phyloP scores from a whole-genome alignment of 1,140 invertebrate species.

The Halictus rubicundus region DNA sequence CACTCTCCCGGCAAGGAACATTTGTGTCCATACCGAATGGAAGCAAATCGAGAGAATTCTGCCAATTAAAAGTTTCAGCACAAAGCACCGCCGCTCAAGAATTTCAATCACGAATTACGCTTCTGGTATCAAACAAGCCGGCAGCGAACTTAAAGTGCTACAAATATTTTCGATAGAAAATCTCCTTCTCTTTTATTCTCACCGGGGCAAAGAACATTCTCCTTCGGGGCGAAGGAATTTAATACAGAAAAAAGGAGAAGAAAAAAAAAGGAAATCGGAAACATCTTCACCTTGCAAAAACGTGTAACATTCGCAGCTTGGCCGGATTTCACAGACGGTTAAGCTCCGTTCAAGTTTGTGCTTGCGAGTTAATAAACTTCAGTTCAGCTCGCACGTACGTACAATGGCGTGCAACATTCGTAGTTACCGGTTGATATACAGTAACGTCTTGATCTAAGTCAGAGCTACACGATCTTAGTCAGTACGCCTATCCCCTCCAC shows the following conservation, averaged over 20 bases:
- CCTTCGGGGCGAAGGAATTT: background rate
- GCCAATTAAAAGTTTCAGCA: constrained; percentile 44
- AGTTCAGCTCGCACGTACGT: no score
- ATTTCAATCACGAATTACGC: constrained; percentile 5
- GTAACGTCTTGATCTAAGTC: no score
- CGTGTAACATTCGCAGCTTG: background rate
- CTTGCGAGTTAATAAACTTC: no score
- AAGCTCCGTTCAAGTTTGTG: background rate
- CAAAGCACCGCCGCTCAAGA: background rate
- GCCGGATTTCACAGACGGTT: background rate
- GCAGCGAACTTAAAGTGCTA: background rate
- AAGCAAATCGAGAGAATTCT: constrained; percentile 1
- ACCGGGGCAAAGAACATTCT: background rate
- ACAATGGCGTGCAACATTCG: no score
- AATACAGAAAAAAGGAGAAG: background rate
- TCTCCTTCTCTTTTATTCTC: constrained; percentile 8
- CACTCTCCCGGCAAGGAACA: background rate
- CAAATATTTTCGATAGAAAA: constrained; percentile 20
- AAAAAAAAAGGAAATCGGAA: background rate
- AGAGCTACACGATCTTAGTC: no score
- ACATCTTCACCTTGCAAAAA: background rate
- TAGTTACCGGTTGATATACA: no score
- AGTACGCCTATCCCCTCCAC: no score
- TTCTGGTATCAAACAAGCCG: background rate
- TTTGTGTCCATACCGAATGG: background rate